Evolutionary conservation across 1,140 invertebrate species (phyloP).

Genomic region (Bombus huntii): DNA sequence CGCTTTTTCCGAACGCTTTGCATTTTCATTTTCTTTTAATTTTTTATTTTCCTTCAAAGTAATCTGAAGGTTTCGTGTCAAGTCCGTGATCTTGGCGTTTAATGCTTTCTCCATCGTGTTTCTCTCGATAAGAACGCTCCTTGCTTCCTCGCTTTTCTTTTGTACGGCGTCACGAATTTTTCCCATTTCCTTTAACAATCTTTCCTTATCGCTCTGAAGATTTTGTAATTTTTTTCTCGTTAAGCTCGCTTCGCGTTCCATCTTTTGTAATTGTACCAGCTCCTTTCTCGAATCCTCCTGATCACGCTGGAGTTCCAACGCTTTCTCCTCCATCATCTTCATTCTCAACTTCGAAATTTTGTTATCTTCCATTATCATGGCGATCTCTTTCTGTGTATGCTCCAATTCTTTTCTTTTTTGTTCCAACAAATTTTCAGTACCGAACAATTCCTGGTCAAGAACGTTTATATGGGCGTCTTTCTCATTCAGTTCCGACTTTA

Average conservation of each 20-base stretch:
- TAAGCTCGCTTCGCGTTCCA: conserved; percentile 36
- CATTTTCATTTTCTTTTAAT: neutral
- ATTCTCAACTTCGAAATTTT: conserved; percentile 15
- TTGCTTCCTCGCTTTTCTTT: conserved; percentile 48
- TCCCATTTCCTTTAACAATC: conserved; percentile 48
- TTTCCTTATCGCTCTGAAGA: conserved; percentile 47
- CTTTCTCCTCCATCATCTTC: conserved; percentile 14
- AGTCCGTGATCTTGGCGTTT: conserved; percentile 6
- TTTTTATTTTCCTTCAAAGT: conserved; percentile 48
- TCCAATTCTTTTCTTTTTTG: conserved; percentile 24
- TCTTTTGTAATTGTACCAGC: conserved; percentile 38
- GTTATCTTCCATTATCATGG: conserved; percentile 34
- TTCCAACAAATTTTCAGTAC: conserved; percentile 19
- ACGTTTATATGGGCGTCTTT: conserved; percentile 32
- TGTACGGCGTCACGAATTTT: conserved; percentile 45
- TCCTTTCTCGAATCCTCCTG: conserved; percentile 24
- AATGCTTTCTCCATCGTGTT: conserved; percentile 22
- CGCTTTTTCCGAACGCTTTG: neutral
- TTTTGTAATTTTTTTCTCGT: conserved; percentile 40
- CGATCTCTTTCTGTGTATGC: neutral
- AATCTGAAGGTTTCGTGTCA: conserved; percentile 40
- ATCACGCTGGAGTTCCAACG: conserved; percentile 30
- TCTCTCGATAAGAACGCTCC: conserved; percentile 31
- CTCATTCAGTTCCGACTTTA: conserved; percentile 48
- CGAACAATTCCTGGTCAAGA: conserved; percentile 32